Evolutionary conservation across 2,888 invertebrate species (phyloP).

Genomic region (Caenorhabditis sp.): DNA sequence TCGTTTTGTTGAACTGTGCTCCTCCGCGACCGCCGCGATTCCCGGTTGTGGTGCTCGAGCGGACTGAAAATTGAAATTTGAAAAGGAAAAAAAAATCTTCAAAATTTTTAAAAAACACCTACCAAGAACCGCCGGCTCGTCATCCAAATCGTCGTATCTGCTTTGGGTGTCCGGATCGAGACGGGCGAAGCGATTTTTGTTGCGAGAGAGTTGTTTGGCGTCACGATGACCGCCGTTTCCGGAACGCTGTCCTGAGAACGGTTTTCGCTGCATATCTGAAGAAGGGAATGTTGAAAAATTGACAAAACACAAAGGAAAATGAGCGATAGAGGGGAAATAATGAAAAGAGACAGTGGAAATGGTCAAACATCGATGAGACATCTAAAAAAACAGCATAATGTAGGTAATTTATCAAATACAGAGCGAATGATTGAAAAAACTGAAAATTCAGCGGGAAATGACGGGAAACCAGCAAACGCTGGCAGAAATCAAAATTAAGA

Average conservation of each 20-base stretch:
- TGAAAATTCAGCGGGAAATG: neutral
- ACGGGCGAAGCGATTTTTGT: conserved; percentile 67
- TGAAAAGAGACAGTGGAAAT: too few relatives aligned
- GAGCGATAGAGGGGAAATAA: too few relatives aligned
- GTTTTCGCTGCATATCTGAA: conserved; percentile 51
- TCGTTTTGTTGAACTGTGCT: neutral
- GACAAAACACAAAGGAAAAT: too few relatives aligned
- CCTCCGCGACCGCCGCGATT: conserved; percentile 25
- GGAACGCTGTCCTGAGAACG: conserved; percentile 26
- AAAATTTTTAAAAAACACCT: too few relatives aligned
- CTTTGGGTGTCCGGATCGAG: conserved; percentile 76
- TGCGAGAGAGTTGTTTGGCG: conserved; percentile 67
- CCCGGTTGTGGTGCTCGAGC: neutral
- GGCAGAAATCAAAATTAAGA: neutral
- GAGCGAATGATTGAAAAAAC: neutral
- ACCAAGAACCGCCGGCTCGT: conserved; percentile 69
- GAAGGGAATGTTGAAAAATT: too few relatives aligned
- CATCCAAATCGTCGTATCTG: conserved; percentile 72
- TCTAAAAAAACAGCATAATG: neutral
- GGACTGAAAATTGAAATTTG: conserved; percentile 29
- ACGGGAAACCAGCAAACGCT: too few relatives aligned
- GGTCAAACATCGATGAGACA: too few relatives aligned
- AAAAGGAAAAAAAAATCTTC: too few relatives aligned
- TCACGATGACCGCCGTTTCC: conserved; percentile 59
- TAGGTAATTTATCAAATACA: too few relatives aligned